Evolutionary conservation across 2,888 invertebrate species (phyloP).

Genomic region (Disparrhopalites patrizii): DNA sequence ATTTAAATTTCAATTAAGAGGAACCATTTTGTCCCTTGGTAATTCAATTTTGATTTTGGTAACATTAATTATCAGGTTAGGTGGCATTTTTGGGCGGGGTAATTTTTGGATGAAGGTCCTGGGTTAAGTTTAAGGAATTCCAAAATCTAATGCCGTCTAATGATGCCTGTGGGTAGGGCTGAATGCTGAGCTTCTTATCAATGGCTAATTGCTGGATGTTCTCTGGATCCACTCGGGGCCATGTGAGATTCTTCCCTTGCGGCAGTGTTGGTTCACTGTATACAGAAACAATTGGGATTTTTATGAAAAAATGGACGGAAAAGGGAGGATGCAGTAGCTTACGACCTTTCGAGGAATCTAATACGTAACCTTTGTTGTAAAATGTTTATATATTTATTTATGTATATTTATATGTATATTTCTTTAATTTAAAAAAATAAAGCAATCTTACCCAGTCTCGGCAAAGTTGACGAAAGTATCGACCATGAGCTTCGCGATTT

Average conservation of each 20-base stretch:
- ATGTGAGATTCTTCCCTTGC: neutral
- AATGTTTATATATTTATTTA: neutral
- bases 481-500: conserved; percentile 7
- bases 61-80: too few relatives aligned
- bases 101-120: too few relatives aligned
- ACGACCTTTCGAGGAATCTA: too few relatives aligned
- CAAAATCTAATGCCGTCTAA: conserved; percentile 5
- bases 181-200: neutral
- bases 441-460: conserved; percentile 6
- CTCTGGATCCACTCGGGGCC: neutral
- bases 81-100: too few relatives aligned
- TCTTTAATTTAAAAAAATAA: neutral
- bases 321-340: neutral
- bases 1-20: too few relatives aligned
- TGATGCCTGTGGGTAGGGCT: conserved; percentile 2
- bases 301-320: neutral
- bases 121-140: conserved; percentile 2
- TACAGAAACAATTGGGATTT: neutral
- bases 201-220: conserved; percentile 15
- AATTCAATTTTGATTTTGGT: too few relatives aligned
- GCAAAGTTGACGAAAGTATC: conserved; percentile 10
- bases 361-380: too few relatives aligned
- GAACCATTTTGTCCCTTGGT: too few relatives aligned
- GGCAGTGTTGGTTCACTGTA: neutral
- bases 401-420: neutral